Percentiles rank a stretch among this genome's conserved stretches.
These are phyloP conservation scores for Brachirus orientalis DNA, from an alignment of 2,113 vertebrate genomes.

Conservation along the genomic window DNA sequence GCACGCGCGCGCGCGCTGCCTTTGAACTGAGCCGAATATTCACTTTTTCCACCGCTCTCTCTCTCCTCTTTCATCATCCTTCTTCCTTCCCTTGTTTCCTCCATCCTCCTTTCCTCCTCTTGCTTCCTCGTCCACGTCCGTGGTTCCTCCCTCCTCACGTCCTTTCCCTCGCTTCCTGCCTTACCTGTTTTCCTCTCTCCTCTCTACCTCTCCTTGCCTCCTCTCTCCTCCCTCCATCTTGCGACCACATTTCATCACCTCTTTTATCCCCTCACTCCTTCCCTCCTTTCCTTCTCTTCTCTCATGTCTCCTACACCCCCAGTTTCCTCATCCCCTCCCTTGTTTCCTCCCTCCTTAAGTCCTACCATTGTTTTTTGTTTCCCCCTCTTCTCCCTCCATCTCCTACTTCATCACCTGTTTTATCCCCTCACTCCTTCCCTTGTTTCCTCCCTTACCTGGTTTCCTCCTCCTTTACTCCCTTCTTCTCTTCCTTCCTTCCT, in stretches of 20 bases:
- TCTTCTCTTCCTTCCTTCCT: too few species aligned
- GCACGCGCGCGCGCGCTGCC: conserved; percentile 18
- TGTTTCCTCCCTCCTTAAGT: too few species aligned
- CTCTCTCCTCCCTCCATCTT: background rate
- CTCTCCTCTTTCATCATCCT: too few species aligned
- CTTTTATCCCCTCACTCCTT: background rate
- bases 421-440: too few species aligned
- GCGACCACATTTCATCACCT: background rate
- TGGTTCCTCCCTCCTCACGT: too few species aligned
- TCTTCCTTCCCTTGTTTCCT: background rate
- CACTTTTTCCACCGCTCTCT: conserved; percentile 81
- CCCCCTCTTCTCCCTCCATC: too few species aligned
- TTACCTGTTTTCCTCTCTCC: background rate
- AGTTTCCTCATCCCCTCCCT: too few species aligned
- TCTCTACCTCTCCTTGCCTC: background rate
- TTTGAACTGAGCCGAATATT: conserved; percentile 76
- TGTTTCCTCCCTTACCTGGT: too few species aligned
- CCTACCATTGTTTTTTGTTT: too few species aligned
- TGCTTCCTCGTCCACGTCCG: background rate
- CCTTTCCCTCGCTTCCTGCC: background rate
- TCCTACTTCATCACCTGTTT: too few species aligned
- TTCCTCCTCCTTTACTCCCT: too few species aligned
- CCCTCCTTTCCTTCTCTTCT: background rate
- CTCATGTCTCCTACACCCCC: too few species aligned
- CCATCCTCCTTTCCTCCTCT: background rate